Base-by-base conservation (phyloP, 2,113 vertebrate species). In the Amphilophus citrinellus region DNA sequence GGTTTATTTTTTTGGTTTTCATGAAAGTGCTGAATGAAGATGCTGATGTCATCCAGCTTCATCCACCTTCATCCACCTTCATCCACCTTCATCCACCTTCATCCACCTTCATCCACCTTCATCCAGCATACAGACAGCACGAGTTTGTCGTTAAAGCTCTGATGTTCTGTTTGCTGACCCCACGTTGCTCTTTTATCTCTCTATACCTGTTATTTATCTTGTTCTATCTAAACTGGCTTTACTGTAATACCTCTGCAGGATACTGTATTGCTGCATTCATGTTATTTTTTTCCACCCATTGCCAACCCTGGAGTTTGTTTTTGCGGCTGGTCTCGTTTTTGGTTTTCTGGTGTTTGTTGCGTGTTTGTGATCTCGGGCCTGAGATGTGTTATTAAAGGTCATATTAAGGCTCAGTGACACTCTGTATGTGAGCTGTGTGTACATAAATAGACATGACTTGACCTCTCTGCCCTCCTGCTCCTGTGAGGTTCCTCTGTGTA, bases 381-480 rank as follows among this genome's bases (percentile, higher is more conserved):
- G 3, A 32, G 35, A 15, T 3, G 39, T 35, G 18, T 15, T 61
- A n/a, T 61, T 44, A 11, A 35, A 6, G 47, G 44, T 27, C 53
- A n/a, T 17, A 50, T 39, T 61, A 42, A 7, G 56, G 30, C 76
- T 78, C 20, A 50, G 1, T 35, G 27, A 75, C 7, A 68, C 27
- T 24, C 7, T 35, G 63, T 4, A 2, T 24, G 66, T 75, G 77
- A 61, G 44, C 27, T 83, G 57, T 20, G n/a, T 22, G 10, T 22
- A 15, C 76, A 84, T 17, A 58, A 80, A 82, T 78, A 82, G 82
- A 42, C 63, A 22, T 84, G 82, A 71, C 39, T 18, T 11, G 44
- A 77, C 30, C 78, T 61, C 39, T 53, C 2, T 2, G 30, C 76
- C 56, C 14, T 60, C 68, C 32, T 53, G 47, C 9, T 3, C 56